A percentile compares a stretch with the other conserved stretches of the same genome.
Evolutionary conservation across 2,888 invertebrate genomes (phyloP).

Genomic region (Ecliptopera silaceata): DNA sequence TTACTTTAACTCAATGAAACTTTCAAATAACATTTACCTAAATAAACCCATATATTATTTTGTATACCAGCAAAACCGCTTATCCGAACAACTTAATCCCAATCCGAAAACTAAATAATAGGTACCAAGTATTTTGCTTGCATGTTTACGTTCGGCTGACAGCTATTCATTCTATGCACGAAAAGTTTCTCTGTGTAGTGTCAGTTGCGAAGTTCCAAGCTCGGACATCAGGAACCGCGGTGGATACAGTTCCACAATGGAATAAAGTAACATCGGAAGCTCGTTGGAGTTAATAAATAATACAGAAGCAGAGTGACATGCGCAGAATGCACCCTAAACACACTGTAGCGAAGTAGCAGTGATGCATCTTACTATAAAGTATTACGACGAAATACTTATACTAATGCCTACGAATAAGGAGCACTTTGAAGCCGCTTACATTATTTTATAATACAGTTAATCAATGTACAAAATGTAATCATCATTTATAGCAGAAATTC

Average conservation of each 20-base stretch:
- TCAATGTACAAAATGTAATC: too few relatives aligned
- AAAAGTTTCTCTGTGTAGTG: conserved; percentile 75
- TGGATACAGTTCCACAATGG: conserved; percentile 74
- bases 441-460: too few relatives aligned
- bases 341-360: conserved; percentile 11
- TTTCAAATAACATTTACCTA: conserved; percentile 6
- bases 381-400: background rate
- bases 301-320: conserved; percentile 77
- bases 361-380: background rate
- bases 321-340: conserved; percentile 67
- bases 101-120: conserved; percentile 63
- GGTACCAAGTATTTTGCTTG: conserved; percentile 67
- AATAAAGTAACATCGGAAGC: conserved; percentile 82
- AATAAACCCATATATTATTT: conserved; percentile 5
- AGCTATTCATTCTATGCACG: conserved; percentile 80
- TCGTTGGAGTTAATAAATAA: conserved; percentile 83
- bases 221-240: conserved; percentile 74
- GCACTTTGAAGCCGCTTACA: too few relatives aligned
- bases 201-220: conserved; percentile 74
- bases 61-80: conserved; percentile 18
- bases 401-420: too few relatives aligned
- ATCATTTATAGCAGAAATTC: too few relatives aligned
- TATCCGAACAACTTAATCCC: conserved; percentile 32
- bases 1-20: background rate
- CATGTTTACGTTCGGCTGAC: conserved; percentile 76